Evolutionary conservation across 2,113 vertebrate genomes (phyloP), one percentile per base, ranked within the genome.

Genomic region (Ceyx cyanopectus): DNA sequence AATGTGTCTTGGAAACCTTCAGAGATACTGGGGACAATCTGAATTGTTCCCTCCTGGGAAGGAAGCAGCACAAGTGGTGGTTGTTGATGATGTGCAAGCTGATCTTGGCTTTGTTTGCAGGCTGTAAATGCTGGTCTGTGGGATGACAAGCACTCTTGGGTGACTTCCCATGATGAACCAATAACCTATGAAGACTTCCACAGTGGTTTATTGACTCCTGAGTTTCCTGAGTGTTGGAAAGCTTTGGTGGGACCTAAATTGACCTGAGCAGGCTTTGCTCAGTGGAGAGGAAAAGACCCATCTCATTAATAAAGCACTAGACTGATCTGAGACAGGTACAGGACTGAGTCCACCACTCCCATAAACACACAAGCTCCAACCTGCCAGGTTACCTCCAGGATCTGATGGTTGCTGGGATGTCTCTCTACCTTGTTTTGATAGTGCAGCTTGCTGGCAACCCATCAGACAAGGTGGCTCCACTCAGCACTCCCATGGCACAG

Each of bases 361-460:
- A 82, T 32, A 91, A 91, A 87, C 56, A 62, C 30, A 18, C 92
- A 96, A 85, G 89, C 86, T 94, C 14, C 91, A 89, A 94, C 95
- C 75, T 95, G 95, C 84, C 91, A 87, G 74, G 56, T 85, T 82
- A n/a, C 84, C 72, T 70, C 14, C 10, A 89, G 86, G 74, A 87
- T 94, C 95, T 89, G 84, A 80, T 94, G 89, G 91, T 68, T 93
- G 84, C 84, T 70, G 72, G 74, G 5, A 87, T 92, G 92, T 40
- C 51, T 87, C 74, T 85, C 57, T 69, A 5, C 46, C 15, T 56
- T 92, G 70, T 84, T 94, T 23, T 5, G 95, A 81, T 96, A 82
- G 94, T 56, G 89, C 32, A 89, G 79, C 68, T 74, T 11, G 23
- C 45, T 96, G 95, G 94, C 92, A 95, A 78, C 51, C 43, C 92